Evolutionary conservation across 2,888 invertebrate genomes (phyloP).

Genomic region (Epsilonema sp.): DNA sequence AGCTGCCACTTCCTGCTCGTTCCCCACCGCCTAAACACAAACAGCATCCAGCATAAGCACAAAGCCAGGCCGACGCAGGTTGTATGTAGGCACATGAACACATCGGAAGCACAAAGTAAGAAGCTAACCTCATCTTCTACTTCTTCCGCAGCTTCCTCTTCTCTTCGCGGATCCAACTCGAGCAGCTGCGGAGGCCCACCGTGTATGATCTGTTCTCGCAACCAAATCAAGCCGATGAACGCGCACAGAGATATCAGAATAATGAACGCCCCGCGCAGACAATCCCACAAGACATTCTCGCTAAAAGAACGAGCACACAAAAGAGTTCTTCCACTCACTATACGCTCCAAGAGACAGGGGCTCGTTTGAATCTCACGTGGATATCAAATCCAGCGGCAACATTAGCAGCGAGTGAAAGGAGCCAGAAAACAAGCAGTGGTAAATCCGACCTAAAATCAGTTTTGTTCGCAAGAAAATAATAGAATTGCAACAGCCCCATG

Average conservation of each 20-base stretch:
- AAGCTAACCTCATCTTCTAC: too few relatives aligned
- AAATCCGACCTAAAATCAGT: conserved; percentile 47
- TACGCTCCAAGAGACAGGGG: neutral
- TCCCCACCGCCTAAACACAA: too few relatives aligned
- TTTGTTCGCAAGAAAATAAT: neutral
- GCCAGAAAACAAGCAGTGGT: conserved; percentile 73
- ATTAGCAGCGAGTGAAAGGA: conserved; percentile 57
- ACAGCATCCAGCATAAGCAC: too few relatives aligned
- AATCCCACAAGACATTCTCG: conserved; percentile 41
- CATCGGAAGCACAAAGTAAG: too few relatives aligned
- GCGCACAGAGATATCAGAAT: conserved; percentile 61
- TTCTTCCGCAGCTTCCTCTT: too few relatives aligned
- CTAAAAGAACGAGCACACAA: too few relatives aligned
- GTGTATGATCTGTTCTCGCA: conserved; percentile 87
- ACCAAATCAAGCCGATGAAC: conserved; percentile 90
- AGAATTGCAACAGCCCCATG: too few relatives aligned
- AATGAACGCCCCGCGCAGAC: conserved; percentile 86
- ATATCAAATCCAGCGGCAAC: conserved; percentile 71
- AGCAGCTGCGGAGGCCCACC: conserved; percentile 58
- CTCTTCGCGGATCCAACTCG: conserved; percentile 12
- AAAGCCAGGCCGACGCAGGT: too few relatives aligned
- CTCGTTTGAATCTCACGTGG: conserved; percentile 41
- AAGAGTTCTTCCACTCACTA: conserved; percentile 6
- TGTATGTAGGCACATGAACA: too few relatives aligned
- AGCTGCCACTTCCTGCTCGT: too few relatives aligned